A percentile compares a stretch with the other conserved stretches of the same genome.
These are phyloP conservation scores for Tetramorium parvispinum DNA, from an alignment of 1,140 invertebrate genomes.

Conservation along the genomic window DNA sequence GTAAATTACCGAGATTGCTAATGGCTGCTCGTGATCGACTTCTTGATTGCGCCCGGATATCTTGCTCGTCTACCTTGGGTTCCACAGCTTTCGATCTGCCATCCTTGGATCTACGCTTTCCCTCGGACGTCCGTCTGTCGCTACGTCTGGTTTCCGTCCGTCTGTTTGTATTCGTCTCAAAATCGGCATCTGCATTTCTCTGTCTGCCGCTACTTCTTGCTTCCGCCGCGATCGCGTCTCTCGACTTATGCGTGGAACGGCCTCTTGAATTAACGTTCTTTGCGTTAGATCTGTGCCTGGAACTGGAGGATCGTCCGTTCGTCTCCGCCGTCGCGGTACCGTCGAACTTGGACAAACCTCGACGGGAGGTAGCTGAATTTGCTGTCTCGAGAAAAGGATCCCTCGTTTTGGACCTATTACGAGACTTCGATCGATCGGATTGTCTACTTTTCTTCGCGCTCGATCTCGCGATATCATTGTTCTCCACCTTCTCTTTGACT, in stretches of 20 bases:
- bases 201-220: slow-evolving; percentile 26
- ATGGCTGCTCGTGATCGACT: slow-evolving; percentile 34
- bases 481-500: slow-evolving; percentile 22
- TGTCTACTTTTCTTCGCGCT: slow-evolving; percentile 23
- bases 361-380: slow-evolving; percentile 46
- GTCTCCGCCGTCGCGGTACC: slow-evolving; percentile 32
- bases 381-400: not conserved
- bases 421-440: slow-evolving; percentile 50
- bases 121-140: slow-evolving; percentile 45
- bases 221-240: slow-evolving; percentile 13
- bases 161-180: not conserved
- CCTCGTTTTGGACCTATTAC: slow-evolving; percentile 21
- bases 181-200: slow-evolving; percentile 24
- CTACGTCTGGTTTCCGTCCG: slow-evolving; percentile 38
- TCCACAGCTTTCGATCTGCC: slow-evolving; percentile 35
- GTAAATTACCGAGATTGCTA: slow-evolving; percentile 17
- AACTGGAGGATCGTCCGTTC: not conserved
- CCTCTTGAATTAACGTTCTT: slow-evolving; percentile 43
- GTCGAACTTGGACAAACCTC: slow-evolving; percentile 66
- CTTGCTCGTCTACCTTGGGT: slow-evolving; percentile 60
- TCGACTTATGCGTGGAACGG: slow-evolving; percentile 42
- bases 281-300: slow-evolving; percentile 16
- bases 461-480: slow-evolving; percentile 46
- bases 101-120: slow-evolving; percentile 45
- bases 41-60: slow-evolving; percentile 54